Base-by-base conservation (phyloP, 92 coral and sea anemone genomes). In the Siderastrea siderea region DNA sequence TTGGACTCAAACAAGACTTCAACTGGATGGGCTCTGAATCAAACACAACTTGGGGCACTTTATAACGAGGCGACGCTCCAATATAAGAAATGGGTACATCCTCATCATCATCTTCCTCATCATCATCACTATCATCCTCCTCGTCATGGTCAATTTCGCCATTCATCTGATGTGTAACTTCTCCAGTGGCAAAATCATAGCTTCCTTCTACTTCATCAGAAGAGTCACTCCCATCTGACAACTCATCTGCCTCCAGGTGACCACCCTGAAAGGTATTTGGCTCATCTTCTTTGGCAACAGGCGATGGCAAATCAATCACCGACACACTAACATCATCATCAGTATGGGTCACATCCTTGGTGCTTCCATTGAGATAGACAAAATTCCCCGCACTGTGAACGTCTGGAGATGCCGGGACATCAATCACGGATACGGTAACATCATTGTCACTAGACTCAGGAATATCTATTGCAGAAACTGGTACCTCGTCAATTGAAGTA, bases 381-480 rank as follows among this genome's bases (percentile, higher is more conserved):
- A 89, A 49, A 12, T 90, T 88, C 48, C 44, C 64, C 12, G 74
- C 19, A 67, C 53, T 75, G 15, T 48, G 91, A 55, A 83, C 84
- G 62, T 78, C 89, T 49, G 95, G 84, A 68, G 93, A 77, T 9
- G 83, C 74, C 2, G 96, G 98, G 44, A 95, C 89, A 74, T 95
- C 98, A 64, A 95, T 95, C 62, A 95, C 92, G 15, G 98, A 95
- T 5, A 95, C 90, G 58, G 88, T 84, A 13, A 94, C 86, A 26
- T 95, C 95, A 79, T 73, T 82, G 1, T 87, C 81, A 26, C 88
- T 60, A 43, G 82, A 60, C 74, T 87, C 94, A 6, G 98, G 98
- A n/a, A 93, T 75, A 51, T 95, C 98, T 71, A 95, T 95, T n/a
- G 96, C 96, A 60, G 98, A 95, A 53, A 95, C 91, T 65, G 96